phyloP scores from a whole-genome alignment of 2,113 vertebrate species.

The Prionailurus bengalensis region DNA sequence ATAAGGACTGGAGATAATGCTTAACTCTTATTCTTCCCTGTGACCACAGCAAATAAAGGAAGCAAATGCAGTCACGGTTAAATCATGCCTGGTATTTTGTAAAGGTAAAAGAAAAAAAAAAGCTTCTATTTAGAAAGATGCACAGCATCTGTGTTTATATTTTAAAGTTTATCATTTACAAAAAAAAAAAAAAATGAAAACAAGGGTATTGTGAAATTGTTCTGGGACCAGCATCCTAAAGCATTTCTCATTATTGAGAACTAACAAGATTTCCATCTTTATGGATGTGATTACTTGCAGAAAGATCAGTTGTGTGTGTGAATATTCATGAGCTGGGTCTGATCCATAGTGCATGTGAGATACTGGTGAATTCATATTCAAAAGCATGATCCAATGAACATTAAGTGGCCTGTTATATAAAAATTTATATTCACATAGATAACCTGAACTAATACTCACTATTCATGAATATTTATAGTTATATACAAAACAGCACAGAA shows the following conservation, averaged over 20 bases:
- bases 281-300: slow-evolving; percentile 74
- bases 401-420: slow-evolving; percentile 64
- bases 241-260: slow-evolving; percentile 65
- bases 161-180: slow-evolving; percentile 32
- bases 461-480: slow-evolving; percentile 67
- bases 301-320: slow-evolving; percentile 75
- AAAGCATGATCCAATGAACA: slow-evolving; percentile 79
- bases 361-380: slow-evolving; percentile 80
- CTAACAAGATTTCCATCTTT: slow-evolving; percentile 81
- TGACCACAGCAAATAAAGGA: background rate
- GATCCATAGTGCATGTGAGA: slow-evolving; percentile 51
- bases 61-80: background rate
- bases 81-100: background rate
- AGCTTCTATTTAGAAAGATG: background rate
- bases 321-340: slow-evolving; percentile 82
- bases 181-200: slow-evolving; percentile 51
- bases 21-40: background rate
- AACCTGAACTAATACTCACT: slow-evolving; percentile 51
- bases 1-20: background rate
- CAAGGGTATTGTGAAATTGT: slow-evolving; percentile 44
- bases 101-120: background rate
- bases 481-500: slow-evolving; percentile 8
- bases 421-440: slow-evolving; percentile 75
- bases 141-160: background rate
- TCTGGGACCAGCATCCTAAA: slow-evolving; percentile 55